Evolutionary conservation across 2,797 vertebrate species (phyloP), one percentile per base, ranked within the genome.

Genomic region (Gastrophryne carolinensis): DNA sequence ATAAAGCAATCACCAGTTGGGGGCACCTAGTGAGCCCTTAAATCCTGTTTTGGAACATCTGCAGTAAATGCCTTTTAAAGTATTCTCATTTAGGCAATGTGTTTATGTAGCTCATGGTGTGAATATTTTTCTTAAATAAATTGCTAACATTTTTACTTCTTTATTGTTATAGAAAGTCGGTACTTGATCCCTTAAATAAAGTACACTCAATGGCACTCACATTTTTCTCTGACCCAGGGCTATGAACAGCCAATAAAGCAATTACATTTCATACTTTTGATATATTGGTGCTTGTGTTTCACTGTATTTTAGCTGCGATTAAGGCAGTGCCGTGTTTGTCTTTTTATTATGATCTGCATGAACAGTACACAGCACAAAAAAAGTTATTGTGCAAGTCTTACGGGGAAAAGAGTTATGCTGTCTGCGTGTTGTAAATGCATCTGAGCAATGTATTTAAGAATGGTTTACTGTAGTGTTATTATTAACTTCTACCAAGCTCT

Each of bases 1-100:
- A 88, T 85, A 82, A 84, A 88, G 83, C 81, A 84, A 91, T 91
- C 86, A 87, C 84, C 87, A 86, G 79, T 91, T 83, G 84, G 82
- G 83, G 86, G 87, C 87, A 90, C 89, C 90, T 84, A 87, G 84
- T 83, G 89, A 92, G 88, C 88, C 87, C 84, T 91, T 89, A 90
- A 91, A 89, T 90, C 90, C 84, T 86, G 82, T 84, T 89, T 90
- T 81, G 88, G 87, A 91, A 89, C 90, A 92, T 91, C 89, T 91
- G 90, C 86, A 91, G 83, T 89, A 88, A 84, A 84, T 89, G 89
- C 83, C 80, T 86, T 83, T 87, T 88, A 89, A 88, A 89, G 91
- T 86, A 90, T 88, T 87, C 84, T 85, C 84, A 91, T 92, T 91
- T 92, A 88, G 86, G 85, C 89, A 89, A 91, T 89, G 88, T 89